Percentiles rank a stretch among this genome's conserved stretches.
Evolutionary conservation across 2,888 invertebrate species (phyloP).

Genomic region (Seladonia tumulorum): DNA sequence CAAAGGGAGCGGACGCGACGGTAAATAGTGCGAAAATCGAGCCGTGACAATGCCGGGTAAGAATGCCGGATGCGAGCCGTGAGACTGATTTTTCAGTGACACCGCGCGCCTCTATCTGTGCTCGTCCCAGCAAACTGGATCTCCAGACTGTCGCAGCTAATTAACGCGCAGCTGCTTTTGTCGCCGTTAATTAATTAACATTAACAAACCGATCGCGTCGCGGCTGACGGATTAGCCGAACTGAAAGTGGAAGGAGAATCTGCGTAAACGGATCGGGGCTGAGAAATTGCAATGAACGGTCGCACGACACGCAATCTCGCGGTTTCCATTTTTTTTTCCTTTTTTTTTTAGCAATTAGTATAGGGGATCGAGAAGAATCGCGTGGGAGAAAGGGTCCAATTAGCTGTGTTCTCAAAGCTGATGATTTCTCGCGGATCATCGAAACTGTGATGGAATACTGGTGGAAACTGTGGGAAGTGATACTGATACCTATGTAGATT

Average conservation of each 20-base stretch:
- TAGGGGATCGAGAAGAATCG: neutral
- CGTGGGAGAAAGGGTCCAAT: constrained; percentile 3
- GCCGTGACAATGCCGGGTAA: constrained; percentile 24
- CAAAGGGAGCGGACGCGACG: constrained; percentile 8
- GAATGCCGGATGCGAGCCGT: constrained; percentile 47
- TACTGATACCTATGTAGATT: neutral
- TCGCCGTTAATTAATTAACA: neutral
- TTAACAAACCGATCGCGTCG: constrained; percentile 27
- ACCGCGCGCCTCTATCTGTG: constrained; percentile 34
- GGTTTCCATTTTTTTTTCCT: neutral
- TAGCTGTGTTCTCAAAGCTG: neutral
- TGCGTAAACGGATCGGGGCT: neutral
- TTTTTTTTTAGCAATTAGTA: neutral
- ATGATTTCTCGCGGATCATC: constrained; percentile 9
- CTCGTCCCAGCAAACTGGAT: constrained; percentile 15
- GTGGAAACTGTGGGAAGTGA: neutral
- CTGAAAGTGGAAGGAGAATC: constrained; percentile 16
- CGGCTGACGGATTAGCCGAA: constrained; percentile 2
- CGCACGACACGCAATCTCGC: neutral
- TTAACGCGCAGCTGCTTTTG: constrained; percentile 1
- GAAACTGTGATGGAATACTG: neutral
- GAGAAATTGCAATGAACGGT: neutral
- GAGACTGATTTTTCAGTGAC: constrained; percentile 54
- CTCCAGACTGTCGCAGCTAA: constrained; percentile 9
- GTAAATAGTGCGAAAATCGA: constrained; percentile 42